These are phyloP conservation scores for Cordilura impudica DNA, from an alignment of 2,888 invertebrate genomes.

Conservation along the genomic window DNA sequence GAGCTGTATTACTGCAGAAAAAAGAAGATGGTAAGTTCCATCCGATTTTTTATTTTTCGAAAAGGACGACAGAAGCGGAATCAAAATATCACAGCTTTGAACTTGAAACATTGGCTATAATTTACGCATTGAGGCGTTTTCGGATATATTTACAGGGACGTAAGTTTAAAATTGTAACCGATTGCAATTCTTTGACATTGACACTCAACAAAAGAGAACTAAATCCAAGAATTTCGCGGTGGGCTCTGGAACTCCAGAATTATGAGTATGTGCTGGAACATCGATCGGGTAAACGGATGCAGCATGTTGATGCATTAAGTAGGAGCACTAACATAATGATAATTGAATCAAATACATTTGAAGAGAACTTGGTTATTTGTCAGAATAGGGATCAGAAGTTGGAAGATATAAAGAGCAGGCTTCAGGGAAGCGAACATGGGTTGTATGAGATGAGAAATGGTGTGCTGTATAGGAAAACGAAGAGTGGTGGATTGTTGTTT, in stretches of 20 bases:
- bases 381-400: slow-evolving; percentile 37
- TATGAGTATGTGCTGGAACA: slow-evolving; percentile 55
- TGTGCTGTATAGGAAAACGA: slow-evolving; percentile 6
- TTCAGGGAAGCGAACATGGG: slow-evolving; percentile 14
- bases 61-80: too few species aligned
- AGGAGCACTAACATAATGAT: slow-evolving; percentile 9
- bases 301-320: slow-evolving; percentile 20
- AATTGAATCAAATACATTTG: slow-evolving; percentile 15
- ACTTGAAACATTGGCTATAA: too few species aligned
- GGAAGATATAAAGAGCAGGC: background rate
- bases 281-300: slow-evolving; percentile 8
- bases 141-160: too few species aligned
- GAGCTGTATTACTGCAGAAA: too few species aligned
- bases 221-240: slow-evolving; percentile 54
- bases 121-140: too few species aligned
- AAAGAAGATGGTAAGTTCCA: too few species aligned
- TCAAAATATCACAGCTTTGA: too few species aligned
- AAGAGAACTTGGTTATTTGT: slow-evolving; percentile 18
- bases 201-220: slow-evolving; percentile 67
- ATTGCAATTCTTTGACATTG: background rate
- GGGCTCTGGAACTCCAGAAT: slow-evolving; percentile 66
- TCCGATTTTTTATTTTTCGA: too few species aligned
- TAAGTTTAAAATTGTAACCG: slow-evolving; percentile 48
- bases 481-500: slow-evolving; percentile 16
- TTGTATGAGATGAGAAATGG: slow-evolving; percentile 8